Evolutionary conservation across 2,888 invertebrate genomes (phyloP).

Genomic region (Lasioglossum vierecki): DNA sequence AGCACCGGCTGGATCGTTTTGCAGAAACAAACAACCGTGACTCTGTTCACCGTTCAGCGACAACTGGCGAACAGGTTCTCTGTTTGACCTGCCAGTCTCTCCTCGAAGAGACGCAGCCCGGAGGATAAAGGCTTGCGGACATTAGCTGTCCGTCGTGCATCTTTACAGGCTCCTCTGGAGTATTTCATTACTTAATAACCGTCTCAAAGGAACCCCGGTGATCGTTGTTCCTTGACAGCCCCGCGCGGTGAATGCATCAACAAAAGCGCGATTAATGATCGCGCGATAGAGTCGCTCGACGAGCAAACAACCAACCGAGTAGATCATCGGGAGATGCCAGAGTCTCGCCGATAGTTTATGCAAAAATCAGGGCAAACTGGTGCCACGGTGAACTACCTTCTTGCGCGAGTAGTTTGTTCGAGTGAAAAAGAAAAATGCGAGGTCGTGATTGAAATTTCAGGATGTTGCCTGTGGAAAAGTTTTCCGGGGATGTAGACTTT

Average conservation of each 20-base stretch:
- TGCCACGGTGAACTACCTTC: neutral
- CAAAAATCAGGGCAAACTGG: neutral
- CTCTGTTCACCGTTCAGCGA: slow-evolving; percentile 42
- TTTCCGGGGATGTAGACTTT: neutral
- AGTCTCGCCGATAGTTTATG: neutral
- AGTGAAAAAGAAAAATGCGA: neutral
- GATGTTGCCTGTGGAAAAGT: neutral
- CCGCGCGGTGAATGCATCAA: slow-evolving; percentile 19
- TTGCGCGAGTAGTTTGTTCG: neutral
- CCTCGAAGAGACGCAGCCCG: slow-evolving; percentile 33
- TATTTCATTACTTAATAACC: slow-evolving; percentile 70
- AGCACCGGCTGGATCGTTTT: slow-evolving; percentile 68
- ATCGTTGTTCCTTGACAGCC: slow-evolving; percentile 26
- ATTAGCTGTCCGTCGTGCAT: slow-evolving; percentile 67
- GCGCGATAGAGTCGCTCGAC: neutral
- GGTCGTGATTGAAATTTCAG: neutral
- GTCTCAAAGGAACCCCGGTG: slow-evolving; percentile 41
- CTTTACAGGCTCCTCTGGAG: slow-evolving; percentile 54
- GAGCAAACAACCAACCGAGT: neutral
- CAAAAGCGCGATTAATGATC: slow-evolving; percentile 22
- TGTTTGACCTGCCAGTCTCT: slow-evolving; percentile 61
- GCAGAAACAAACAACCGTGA: slow-evolving; percentile 72
- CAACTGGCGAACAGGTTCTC: slow-evolving; percentile 58
- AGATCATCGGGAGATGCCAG: neutral
- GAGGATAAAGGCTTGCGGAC: slow-evolving; percentile 29